A percentile compares a stretch with the other conserved stretches of the same genome.
Conservation (phyloP, 2,113 vertebrate species). For the Zosterops lateralis region DNA sequence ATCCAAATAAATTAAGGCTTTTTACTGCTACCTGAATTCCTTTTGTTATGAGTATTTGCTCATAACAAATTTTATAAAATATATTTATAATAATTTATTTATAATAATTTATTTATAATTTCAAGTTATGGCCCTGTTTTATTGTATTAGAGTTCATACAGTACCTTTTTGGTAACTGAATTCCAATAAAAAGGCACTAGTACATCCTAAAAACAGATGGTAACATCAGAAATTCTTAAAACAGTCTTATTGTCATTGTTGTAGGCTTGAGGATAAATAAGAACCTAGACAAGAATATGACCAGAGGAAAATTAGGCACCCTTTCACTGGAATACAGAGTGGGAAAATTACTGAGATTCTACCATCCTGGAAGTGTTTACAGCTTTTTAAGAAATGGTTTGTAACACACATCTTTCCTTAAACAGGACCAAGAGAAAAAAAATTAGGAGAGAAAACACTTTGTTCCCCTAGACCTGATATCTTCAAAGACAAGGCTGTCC, state of each 20-base stretch:
- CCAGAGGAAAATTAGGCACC: background rate
- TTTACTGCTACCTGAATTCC: background rate
- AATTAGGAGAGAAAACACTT: background rate
- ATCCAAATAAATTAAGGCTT: background rate
- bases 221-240: background rate
- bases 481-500: background rate
- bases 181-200: background rate
- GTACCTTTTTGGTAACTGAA: background rate
- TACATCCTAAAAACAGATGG: background rate
- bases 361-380: background rate
- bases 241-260: background rate
- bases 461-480: background rate
- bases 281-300: background rate
- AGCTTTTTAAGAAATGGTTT: background rate
- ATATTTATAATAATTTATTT: too few relatives aligned
- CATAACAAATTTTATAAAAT: too few relatives aligned
- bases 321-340: background rate
- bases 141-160: background rate
- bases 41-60: background rate
- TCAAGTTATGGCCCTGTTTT: background rate
- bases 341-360: background rate
- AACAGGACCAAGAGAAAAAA: background rate
- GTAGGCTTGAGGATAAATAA: background rate
- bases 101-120: background rate
- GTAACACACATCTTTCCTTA: background rate